Evolutionary conservation across 2,888 invertebrate genomes (phyloP).

Genomic region (Aricia artaxerxes): DNA sequence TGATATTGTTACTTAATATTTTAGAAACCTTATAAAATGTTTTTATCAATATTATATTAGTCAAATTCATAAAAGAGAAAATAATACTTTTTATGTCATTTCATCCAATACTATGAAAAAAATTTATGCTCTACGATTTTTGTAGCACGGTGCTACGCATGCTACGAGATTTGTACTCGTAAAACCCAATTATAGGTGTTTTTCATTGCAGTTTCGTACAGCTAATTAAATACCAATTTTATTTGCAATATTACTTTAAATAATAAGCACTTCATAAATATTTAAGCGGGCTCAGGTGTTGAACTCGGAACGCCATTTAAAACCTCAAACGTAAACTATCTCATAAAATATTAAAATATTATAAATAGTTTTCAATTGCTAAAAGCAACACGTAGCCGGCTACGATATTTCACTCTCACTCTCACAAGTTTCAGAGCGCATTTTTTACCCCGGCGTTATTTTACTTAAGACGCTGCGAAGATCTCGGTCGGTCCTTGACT

Average conservation of each 20-base stretch:
- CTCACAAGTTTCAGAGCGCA: constrained; percentile 64
- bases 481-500: constrained; percentile 80
- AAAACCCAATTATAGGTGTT: constrained; percentile 30
- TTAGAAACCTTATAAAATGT: not conserved
- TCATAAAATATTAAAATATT: constrained; percentile 45
- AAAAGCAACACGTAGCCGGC: constrained; percentile 69
- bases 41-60: not conserved
- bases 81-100: not conserved
- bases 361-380: constrained; percentile 54
- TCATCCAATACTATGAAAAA: not conserved
- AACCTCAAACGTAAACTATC: constrained; percentile 21
- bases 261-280: constrained; percentile 4
- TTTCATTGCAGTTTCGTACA: not conserved
- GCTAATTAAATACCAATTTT: not conserved
- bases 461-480: constrained; percentile 75
- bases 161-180: constrained; percentile 43
- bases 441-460: constrained; percentile 76
- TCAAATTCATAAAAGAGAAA: not conserved
- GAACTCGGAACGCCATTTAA: constrained; percentile 14
- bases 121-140: not conserved
- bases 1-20: not conserved
- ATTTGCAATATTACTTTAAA: constrained; percentile 28
- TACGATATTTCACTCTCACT: constrained; percentile 71
- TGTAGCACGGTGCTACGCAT: constrained; percentile 44
- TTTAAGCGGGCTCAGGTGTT: constrained; percentile 18